These are phyloP conservation scores for Lycaon pictus DNA, from an alignment of 2,113 vertebrate genomes.

Conservation along the genomic window DNA sequence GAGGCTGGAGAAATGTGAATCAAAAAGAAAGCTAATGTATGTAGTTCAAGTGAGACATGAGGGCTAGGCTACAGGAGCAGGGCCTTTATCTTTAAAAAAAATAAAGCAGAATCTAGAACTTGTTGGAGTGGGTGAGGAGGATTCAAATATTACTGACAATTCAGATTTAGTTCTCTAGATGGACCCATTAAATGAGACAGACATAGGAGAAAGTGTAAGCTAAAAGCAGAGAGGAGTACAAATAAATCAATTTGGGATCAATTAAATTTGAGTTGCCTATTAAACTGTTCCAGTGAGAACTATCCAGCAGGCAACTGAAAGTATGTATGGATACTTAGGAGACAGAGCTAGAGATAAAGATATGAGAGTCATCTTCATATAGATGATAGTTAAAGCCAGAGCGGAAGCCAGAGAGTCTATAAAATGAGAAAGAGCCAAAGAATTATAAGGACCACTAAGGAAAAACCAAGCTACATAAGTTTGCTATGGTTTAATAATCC, in stretches of 20 bases:
- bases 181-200: background rate
- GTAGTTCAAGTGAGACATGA: background rate
- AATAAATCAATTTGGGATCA: conserved; percentile 10
- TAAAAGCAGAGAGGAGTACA: background rate
- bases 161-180: background rate
- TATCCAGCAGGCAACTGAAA: background rate
- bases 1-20: background rate
- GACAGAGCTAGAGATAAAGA: background rate
- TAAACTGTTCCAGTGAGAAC: background rate
- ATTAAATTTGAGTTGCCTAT: conserved; percentile 13
- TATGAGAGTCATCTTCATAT: background rate
- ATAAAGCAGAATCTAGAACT: conserved; percentile 24
- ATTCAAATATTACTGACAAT: background rate
- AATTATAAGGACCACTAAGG: background rate
- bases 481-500: background rate
- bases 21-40: background rate
- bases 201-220: background rate
- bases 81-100: background rate
- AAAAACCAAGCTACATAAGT: conserved; percentile 36
- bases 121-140: background rate
- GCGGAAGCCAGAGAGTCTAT: background rate
- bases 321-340: background rate
- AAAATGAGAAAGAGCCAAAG: conserved; percentile 22
- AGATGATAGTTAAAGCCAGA: conserved; percentile 10
- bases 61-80: background rate